Conservation (phyloP, 1,140 invertebrate genomes). For the Zeugodacus cucurbitae region DNA sequence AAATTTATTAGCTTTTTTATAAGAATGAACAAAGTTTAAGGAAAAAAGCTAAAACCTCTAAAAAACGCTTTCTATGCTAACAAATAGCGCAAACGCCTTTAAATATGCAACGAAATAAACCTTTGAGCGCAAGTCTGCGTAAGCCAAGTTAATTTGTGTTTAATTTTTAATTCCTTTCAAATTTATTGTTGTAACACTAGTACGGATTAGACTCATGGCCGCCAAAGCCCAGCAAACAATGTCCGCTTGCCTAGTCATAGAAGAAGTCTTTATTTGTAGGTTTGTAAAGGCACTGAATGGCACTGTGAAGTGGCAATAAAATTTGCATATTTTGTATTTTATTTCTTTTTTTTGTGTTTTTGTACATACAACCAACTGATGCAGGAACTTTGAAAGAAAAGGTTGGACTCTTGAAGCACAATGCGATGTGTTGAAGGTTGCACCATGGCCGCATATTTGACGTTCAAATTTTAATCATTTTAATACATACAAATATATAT, state of each 20-base stretch:
- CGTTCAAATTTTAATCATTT: background rate
- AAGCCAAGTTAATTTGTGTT: constrained; percentile 33
- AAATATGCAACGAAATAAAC: background rate
- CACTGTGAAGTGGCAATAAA: background rate
- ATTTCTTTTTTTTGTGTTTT: background rate
- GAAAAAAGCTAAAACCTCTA: background rate
- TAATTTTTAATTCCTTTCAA: constrained; percentile 39
- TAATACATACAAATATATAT: background rate
- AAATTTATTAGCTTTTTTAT: background rate
- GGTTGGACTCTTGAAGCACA: background rate
- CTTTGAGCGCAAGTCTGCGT: background rate
- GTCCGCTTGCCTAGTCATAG: background rate
- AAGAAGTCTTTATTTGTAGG: background rate
- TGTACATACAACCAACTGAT: background rate
- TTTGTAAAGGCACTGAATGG: background rate
- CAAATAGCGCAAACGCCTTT: background rate
- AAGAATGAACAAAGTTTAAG: too few species aligned
- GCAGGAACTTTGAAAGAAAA: background rate
- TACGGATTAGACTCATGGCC: background rate
- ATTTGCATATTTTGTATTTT: constrained; percentile 8
- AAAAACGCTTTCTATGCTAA: background rate
- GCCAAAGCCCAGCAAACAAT: background rate
- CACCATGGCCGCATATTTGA: background rate
- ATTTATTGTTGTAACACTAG: constrained; percentile 38
- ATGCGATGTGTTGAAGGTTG: background rate